Evolutionary conservation across 1,140 invertebrate genomes (phyloP).

Genomic region (Penaeus indicus): DNA sequence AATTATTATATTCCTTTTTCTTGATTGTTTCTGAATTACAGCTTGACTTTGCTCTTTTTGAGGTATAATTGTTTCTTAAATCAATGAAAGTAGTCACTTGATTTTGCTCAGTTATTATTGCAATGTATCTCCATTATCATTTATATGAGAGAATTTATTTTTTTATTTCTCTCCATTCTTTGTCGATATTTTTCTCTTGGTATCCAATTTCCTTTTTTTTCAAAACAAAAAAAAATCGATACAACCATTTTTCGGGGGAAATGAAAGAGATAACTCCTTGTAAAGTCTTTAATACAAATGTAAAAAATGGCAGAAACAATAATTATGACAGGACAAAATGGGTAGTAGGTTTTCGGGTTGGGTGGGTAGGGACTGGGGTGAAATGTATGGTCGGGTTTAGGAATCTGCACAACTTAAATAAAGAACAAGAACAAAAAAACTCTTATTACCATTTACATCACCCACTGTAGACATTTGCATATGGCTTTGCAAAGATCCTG

Average conservation of each 20-base stretch:
- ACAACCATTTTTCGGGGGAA: background rate
- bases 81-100: too few species aligned
- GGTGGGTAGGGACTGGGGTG: slow-evolving; percentile 8
- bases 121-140: too few species aligned
- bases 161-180: too few species aligned
- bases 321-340: slow-evolving; percentile 61
- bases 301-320: slow-evolving; percentile 66
- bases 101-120: too few species aligned
- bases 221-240: background rate
- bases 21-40: too few species aligned
- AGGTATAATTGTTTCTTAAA: too few species aligned
- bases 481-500: slow-evolving; percentile 56
- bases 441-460: slow-evolving; percentile 35
- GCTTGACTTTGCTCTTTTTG: too few species aligned
- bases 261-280: slow-evolving; percentile 43
- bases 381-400: slow-evolving; percentile 35
- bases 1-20: too few species aligned
- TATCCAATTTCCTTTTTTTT: too few species aligned
- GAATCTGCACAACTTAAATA: slow-evolving; percentile 52
- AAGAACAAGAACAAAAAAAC: slow-evolving; percentile 55
- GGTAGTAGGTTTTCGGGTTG: slow-evolving; percentile 33
- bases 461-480: slow-evolving; percentile 61
- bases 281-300: slow-evolving; percentile 66
- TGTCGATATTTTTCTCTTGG: too few species aligned
- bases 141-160: too few species aligned